Base-by-base conservation (phyloP, 1,140 invertebrate species). In the Drosophila arawakana region DNA sequence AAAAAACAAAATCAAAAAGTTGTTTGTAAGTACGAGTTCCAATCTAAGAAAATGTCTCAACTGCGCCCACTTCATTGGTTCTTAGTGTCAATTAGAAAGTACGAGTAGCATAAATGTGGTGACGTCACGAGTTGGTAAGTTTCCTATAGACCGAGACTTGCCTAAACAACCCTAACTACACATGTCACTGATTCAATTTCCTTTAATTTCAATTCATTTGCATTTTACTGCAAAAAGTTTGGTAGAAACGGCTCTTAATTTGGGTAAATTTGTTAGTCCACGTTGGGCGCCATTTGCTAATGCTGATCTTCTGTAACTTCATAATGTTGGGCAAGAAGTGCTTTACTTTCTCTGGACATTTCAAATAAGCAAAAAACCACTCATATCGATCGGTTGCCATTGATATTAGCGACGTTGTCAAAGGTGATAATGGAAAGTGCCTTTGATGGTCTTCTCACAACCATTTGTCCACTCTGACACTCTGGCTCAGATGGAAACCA, bases 351-450 rank as follows among this genome's bases (percentile, higher is more conserved):
- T 54, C 68, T 25, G 49, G 13, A 55, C 46, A 49, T 18, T 50
- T 37, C 6, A 5, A 30, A 30, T 5, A 30, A 30, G 25, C 25
- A 30, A 5, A 30, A 30, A 21, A 21, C 18, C 18, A 52, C 25
- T 30, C 35, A 35, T 37, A 39, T 62, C 34, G 30, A 54, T 54
- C 34, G 65, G 37, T 25, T 68, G 55, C 57, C 71, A 60, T 61
- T 73, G 65, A 73, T 54, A 69, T 61, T 47, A 68, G 65, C 71
- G 65, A 61, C 57, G 68, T 68, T 69, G 52, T 69, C 47, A 61
- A 69, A 47, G 71, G 55, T 73, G 71, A 73, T 73, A 73, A 73
- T 30, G 57, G 65, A 73, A 69, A 73, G 71, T 73, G 71, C 71
- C 71, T 73, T 73, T 67, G 65, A 73, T 73, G 71, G 71, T 68